Base-by-base conservation (phyloP, 2,888 invertebrate genomes). In the Gymnosoma rotundatum region DNA sequence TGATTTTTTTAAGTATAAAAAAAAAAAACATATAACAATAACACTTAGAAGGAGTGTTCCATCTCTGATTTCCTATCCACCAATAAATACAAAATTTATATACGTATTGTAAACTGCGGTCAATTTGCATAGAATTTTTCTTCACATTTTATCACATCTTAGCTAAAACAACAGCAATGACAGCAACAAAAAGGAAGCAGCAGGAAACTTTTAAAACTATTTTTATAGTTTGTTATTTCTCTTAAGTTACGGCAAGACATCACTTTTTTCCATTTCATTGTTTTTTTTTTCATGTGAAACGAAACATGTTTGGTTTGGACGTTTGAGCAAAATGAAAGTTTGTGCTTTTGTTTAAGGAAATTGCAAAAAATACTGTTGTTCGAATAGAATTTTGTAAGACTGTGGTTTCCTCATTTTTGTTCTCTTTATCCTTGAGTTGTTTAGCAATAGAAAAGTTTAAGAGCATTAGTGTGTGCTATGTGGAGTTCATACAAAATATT, bases 301-400 rank as follows among this genome's bases (percentile, higher is more conserved):
- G 79, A 45, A 74, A 81, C 67, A 78, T 78, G 52, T 74, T 78
- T 84, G 81, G 58, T 69, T 81, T 78, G 81, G 84, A 74, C 84
- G 78, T 81, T 81, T 84, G 74, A 70, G 69, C 45, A 66, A 74
- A 66, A 74, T 74, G 74, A 70, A 79, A 69, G 45, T 79, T 82
- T 42, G 14, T 66, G 25, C 20, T 78, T 72, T 70, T 82, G 60
- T 79, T 79, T 56, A 75, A 76, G 75, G 75, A 73, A 85, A 85
- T 79, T 85, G 54, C 72, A 78, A 82, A 83, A n/a, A 85, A 85
- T 83, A 76, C 83, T 83, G 54, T 70, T 81, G 32, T 36, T 81
- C 21, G n/a, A 20, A 21, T 0, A 25, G 18, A 25, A 38, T n/a
- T 78, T 25, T 42, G 32, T 50, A 14, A 60, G 25, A 60, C 12